Base-by-base conservation (phyloP, 2,797 vertebrate genomes). In the Artibeus jamaicensis region DNA sequence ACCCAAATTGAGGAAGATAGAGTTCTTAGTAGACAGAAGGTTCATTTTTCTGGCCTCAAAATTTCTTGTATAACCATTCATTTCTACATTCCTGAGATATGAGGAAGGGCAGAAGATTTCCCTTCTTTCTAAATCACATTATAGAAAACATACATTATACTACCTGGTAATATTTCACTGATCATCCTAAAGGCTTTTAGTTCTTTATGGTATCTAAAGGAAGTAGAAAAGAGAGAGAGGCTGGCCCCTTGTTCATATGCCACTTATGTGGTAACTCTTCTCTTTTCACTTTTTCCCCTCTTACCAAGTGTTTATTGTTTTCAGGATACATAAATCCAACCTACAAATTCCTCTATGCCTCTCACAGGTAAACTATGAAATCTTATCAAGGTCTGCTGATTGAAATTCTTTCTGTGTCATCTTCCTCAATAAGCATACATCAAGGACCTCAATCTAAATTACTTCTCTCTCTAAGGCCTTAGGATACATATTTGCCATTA, bases 301-400 rank as follows among this genome's bases (percentile, higher is more conserved):
- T 89, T 91, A 94, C 14, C 93, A 89, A 93, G n/a, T 86, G 37
- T 65, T 86, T 88, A 87, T 48, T 86, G 39, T 82, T 93, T 84
- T 92, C 22, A 93, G 77, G 71, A 90, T 39, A 78, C 22, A 77
- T 57, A 70, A 89, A 85, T 6, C 50, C 74, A 74, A 83, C 3
- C 21, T 42, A 74, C n/a, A 24, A 70, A 78, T 37, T 62, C 46
- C 19, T 68, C 70, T 95, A 42, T 6, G 46, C 57, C n/a, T n/a
- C n/a, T 86, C 22, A 93, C 15, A 86, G 39, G n/a, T 44, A 89
- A 88, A 87, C 29, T 24, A 86, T 39, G 55, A 89, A 90, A 77
- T 71, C 53, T 95, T 76, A 84, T 29, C 48, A 90, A 86, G 48
- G 55, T 71, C 68, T 53, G 70, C 73, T 70, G 26, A 85, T 70